Evolutionary conservation across 2,888 invertebrate genomes (phyloP), one percentile per base, ranked within the genome.

Genomic region (Diplazon laetatorius): DNA sequence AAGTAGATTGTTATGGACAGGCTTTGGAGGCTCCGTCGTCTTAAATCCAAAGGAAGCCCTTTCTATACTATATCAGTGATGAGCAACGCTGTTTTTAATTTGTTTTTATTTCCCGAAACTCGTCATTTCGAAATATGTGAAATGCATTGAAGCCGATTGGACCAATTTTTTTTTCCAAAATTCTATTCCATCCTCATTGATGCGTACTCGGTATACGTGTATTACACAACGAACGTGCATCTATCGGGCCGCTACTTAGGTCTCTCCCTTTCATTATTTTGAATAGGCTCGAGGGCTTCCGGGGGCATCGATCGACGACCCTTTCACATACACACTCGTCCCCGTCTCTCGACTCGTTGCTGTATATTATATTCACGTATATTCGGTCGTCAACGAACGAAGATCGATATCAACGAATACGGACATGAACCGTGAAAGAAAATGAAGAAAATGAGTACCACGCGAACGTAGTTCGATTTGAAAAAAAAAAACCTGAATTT

Each of bases 381-480:
- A 46, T 55, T 20, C 20, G 16, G 10, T 57, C 46, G 18, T 18
- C 48, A 14, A 48, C 20, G 65, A 18, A 50, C 22, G 48, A 37
- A 35, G 12, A 30, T 14, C n/a, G 44, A 46, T 57, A 48, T 59
- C 59, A n/a, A n/a, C 48, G 70, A 59, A 48, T 60, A 48, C 70
- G 37, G 59, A 68, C n/a, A 16, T 42, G 57, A 71, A 60, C 48
- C 48, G 59, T 22, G 16, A 42, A 65, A 59, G 70, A 65, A 50
- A 60, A 50, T 71, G 50, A 65, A 76, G 76, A 42, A 59, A 65
- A 70, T 57, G 65, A 70, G 48, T 70, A 63, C 39, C 65, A 48
- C 70, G 50, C 62, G 65, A 50, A 18, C 44, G 65, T 50, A 9
- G 70, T 70, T 76, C 76, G 70, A 76, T 76, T 70, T n/a, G n/a